A percentile compares a stretch with the other conserved stretches of the same genome.
Conservation (phyloP, 2,888 invertebrate genomes). For the Morpho achilles region DNA sequence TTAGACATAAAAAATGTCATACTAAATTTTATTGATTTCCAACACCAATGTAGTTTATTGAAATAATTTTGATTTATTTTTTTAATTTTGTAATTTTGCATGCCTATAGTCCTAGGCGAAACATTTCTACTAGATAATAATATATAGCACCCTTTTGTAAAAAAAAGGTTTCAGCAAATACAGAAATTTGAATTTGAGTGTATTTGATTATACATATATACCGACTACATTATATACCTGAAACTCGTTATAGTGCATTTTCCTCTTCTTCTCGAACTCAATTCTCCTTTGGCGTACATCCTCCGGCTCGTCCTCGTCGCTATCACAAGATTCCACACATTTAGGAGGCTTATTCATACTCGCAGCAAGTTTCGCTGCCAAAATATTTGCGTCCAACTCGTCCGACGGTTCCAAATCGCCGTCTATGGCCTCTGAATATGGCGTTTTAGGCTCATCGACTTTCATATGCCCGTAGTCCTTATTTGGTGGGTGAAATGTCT, state of each 20-base stretch:
- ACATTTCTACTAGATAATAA: too few relatives aligned
- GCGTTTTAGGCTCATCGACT: slow-evolving; percentile 97
- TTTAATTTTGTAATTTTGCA: too few relatives aligned
- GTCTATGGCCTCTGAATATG: slow-evolving; percentile 82
- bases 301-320: slow-evolving; percentile 80
- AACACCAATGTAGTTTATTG: too few relatives aligned
- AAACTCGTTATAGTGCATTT: slow-evolving; percentile 98
- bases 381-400: slow-evolving; percentile 83
- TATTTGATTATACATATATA: background rate
- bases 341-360: slow-evolving; percentile 74
- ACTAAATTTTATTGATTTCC: too few relatives aligned
- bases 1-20: too few relatives aligned
- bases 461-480: slow-evolving; percentile 99
- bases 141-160: too few relatives aligned
- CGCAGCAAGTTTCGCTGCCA: slow-evolving; percentile 85
- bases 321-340: slow-evolving; percentile 69
- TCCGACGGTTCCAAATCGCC: slow-evolving; percentile 79
- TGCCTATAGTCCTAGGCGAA: too few relatives aligned
- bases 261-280: slow-evolving; percentile 95
- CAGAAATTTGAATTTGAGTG: too few relatives aligned
- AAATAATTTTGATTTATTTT: too few relatives aligned
- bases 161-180: too few relatives aligned
- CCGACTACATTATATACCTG: slow-evolving; percentile 39
- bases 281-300: slow-evolving; percentile 83
- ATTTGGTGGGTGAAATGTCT: slow-evolving; percentile 97